Percentiles rank a stretch among this genome's conserved stretches.
These are phyloP conservation scores for Herminia tarsipennalis DNA, from an alignment of 2,888 invertebrate species.

Conservation along the genomic window DNA sequence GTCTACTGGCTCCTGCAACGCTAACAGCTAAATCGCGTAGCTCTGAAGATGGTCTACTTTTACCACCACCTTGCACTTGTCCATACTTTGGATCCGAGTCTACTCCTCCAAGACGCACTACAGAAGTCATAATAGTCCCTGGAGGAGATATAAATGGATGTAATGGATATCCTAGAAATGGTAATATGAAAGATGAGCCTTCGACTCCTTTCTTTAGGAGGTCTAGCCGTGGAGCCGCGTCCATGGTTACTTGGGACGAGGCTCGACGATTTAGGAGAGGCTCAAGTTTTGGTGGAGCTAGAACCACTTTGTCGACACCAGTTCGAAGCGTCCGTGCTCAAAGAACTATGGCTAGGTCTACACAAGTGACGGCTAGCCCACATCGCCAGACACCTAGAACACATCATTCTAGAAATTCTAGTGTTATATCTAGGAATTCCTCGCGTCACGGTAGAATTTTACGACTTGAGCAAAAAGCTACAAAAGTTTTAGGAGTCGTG, in stretches of 20 bases:
- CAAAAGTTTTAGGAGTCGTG: constrained; percentile 97
- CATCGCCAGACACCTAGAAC: constrained; percentile 86
- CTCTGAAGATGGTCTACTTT: constrained; percentile 80
- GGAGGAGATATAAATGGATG: constrained; percentile 81
- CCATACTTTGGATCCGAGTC: constrained; percentile 92
- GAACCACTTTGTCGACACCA: constrained; percentile 86
- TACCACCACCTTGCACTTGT: constrained; percentile 92
- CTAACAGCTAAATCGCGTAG: constrained; percentile 76
- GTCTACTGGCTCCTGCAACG: constrained; percentile 67
- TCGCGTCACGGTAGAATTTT: constrained; percentile 94
- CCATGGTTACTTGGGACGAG: constrained; percentile 92
- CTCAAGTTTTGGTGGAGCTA: constrained; percentile 89
- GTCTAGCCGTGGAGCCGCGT: constrained; percentile 88
- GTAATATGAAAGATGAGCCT: constrained; percentile 70
- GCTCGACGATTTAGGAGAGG: constrained; percentile 87
- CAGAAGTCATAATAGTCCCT: constrained; percentile 82
- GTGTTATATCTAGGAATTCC: constrained; percentile 92
- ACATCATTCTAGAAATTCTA: constrained; percentile 92
- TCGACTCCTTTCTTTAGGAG: constrained; percentile 81
- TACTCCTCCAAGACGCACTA: constrained; percentile 78
- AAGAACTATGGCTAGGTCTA: constrained; percentile 68
- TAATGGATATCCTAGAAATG: constrained; percentile 70
- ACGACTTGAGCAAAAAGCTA: constrained; percentile 97
- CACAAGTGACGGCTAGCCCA: constrained; percentile 66
- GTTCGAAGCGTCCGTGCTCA: constrained; percentile 67